Base-by-base conservation (phyloP, 2,113 vertebrate species). In the Myiagra hebetior region DNA sequence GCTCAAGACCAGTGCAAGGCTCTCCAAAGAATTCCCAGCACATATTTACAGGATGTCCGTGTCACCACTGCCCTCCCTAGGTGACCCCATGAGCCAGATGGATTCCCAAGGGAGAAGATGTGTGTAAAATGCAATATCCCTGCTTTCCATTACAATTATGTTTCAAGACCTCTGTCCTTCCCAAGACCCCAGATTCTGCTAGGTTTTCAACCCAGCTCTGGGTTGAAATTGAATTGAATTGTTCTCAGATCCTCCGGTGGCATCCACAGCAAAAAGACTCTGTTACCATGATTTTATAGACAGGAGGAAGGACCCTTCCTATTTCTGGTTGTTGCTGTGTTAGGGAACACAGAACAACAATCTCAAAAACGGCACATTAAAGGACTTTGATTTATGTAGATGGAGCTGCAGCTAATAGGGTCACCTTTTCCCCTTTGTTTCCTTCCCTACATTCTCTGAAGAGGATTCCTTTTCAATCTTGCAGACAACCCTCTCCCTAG, bases 211-310 rank as follows among this genome's bases (percentile, higher is more conserved):
- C 8, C 3, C 42, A 31, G 24, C 14, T 83, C 13, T 50, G 24
- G 16, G 49, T 26, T 26, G 23, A 49, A 24, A 49, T 24, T 24
- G 24, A 49, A 49, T 49, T 49, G 49, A 49, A 49, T 49, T 26
- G 33, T 69, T 64, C 46, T 52, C 15, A 63, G 16, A 70, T 57
- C n/a, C 8, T 64, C 23, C 44, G 7, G 13, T 35, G 82, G 23
- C 22, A n/a, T 35, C 14, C 31, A 57, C 17, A 50, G 26, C n/a
- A 84, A 57, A 77, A 55, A 53, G 14, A 57, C 3, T 5, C 9
- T 30, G 19, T 9, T 86, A 5, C 19, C 16, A 16, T n/a, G 5
- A 41, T 65, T 15, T 73, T 52, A 73, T 3, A 60, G 0, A 0
- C 8, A 22, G 11, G 19, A 83, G 9, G 24, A 86, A 80, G 33